Evolutionary conservation across 2,888 invertebrate species (phyloP).

Genomic region (Volucella inflata): DNA sequence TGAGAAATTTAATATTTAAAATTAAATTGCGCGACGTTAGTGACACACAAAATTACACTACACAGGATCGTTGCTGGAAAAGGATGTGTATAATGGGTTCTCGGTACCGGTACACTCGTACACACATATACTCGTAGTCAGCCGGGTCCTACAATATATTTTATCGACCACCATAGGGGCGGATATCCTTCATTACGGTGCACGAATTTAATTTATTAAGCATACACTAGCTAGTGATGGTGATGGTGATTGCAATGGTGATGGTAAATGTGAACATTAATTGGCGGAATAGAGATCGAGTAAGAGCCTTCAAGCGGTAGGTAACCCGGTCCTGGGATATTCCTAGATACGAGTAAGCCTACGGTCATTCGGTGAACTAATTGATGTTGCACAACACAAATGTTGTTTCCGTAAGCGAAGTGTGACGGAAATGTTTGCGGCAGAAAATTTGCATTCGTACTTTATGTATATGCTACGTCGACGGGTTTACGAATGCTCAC

Average conservation of each 20-base stretch:
- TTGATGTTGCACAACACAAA: constrained; percentile 61
- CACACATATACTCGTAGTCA: constrained; percentile 6
- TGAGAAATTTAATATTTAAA: constrained; percentile 64
- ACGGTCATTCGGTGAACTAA: constrained; percentile 57
- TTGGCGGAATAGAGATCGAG: constrained; percentile 51
- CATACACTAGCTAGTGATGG: constrained; percentile 13
- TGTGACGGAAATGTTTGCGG: constrained; percentile 46
- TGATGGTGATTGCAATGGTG: constrained; percentile 1
- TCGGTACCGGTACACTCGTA: background rate
- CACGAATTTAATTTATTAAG: constrained; percentile 67
- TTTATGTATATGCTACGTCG: constrained; percentile 4
- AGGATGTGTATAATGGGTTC: constrained; percentile 64
- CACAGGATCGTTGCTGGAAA: constrained; percentile 22
- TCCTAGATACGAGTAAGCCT: constrained; percentile 9
- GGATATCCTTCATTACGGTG: constrained; percentile 70
- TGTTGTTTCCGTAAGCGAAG: constrained; percentile 22
- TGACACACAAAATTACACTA: constrained; percentile 11
- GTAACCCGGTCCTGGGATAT: constrained; percentile 43
- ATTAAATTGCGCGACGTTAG: constrained; percentile 50
- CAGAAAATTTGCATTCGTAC: constrained; percentile 59
- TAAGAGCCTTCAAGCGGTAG: background rate
- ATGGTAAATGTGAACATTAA: constrained; percentile 59
- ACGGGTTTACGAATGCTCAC: no score
- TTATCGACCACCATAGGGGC: constrained; percentile 60
- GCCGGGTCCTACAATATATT: constrained; percentile 21